Base-by-base conservation (phyloP, 2,888 invertebrate species). In the Aelia acuminata region DNA sequence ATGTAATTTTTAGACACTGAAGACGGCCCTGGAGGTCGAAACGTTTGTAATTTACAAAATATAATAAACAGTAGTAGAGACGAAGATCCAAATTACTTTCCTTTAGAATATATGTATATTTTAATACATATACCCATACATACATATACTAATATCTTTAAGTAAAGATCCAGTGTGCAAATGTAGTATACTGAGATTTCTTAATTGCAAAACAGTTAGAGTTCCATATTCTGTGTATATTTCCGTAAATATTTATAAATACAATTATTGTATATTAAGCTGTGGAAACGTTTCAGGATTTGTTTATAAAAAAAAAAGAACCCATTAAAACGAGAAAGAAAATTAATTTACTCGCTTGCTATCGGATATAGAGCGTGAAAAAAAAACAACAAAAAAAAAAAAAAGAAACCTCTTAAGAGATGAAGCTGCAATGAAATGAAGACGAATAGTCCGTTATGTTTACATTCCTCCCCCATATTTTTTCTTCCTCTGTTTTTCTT, bases 381-480 rank as follows among this genome's bases (percentile, higher is more conserved):
- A 75, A 39, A 20, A 35, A 70, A 70, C 26, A 70, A 75, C 20
- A 80, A 80, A 80, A 8, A n/a, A 80, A 80, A 22, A 43, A 80
- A 80, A 2, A 22, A 22, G 43, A 80, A 80, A 80, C 39, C 80
- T 80, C 43, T 80, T 80, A 80, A 80, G n/a, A 80, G 39, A 43
- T 43, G 80, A 80, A 80, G 22, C 10, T 43, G 39, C 43, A 43
- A 39, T 80, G 39, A 80, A 80, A 80, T 80, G 80, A 80, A 80
- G 80, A 80, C 80, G 80, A 80, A 80, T 80, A 3, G 80, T 43
- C 80, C 43, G 80, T 22, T 80, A 11, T 80, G 80, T 80, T 80
- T 80, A 80, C 80, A 80, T n/a, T 80, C 80, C 80, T 80, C 3
- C 20, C 43, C 43, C 80, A 80, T 80, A 80, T 80, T 80, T 39